Percentiles rank a stretch among this genome's conserved stretches.
Evolutionary conservation across 1,140 invertebrate genomes (phyloP).

Genomic region (Triops longicaudatus): DNA sequence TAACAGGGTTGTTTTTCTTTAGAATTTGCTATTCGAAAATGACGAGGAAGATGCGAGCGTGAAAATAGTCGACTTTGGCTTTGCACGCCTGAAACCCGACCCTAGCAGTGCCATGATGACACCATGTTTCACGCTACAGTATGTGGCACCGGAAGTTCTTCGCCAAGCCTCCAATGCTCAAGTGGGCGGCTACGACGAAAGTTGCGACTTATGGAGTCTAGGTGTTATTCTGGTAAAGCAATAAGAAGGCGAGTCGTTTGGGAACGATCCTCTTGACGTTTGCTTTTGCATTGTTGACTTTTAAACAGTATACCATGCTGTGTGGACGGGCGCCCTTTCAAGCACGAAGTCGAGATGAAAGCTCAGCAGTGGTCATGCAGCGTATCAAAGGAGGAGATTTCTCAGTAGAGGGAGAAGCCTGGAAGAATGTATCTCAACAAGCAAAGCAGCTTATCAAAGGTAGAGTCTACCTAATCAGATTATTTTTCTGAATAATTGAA

Average conservation of each 20-base stretch:
- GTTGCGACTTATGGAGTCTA: conserved; percentile 86
- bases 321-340: conserved; percentile 75
- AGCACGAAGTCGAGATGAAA: conserved; percentile 54
- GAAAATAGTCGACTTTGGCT: conserved; percentile 85
- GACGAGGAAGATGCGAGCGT: conserved; percentile 54
- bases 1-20: conserved; percentile 33
- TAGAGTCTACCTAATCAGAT: conserved; percentile 31
- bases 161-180: conserved; percentile 37
- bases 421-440: conserved; percentile 59
- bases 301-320: conserved; percentile 70
- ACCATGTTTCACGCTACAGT: conserved; percentile 80
- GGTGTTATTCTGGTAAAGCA: conserved; percentile 69
- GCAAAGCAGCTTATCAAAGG: conserved; percentile 68
- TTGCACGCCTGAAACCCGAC: conserved; percentile 61
- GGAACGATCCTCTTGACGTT: conserved; percentile 16
- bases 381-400: conserved; percentile 69
- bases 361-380: conserved; percentile 61
- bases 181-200: conserved; percentile 62
- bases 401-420: conserved; percentile 58
- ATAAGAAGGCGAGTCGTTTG: conserved; percentile 14
- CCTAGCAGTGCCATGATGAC: conserved; percentile 57
- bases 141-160: conserved; percentile 85
- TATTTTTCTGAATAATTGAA: neutral
- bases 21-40: conserved; percentile 66
- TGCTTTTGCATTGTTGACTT: conserved; percentile 28